Evolutionary conservation across 2,113 vertebrate genomes (phyloP), one percentile per base, ranked within the genome.

Genomic region (Typhlomys cinereus): DNA sequence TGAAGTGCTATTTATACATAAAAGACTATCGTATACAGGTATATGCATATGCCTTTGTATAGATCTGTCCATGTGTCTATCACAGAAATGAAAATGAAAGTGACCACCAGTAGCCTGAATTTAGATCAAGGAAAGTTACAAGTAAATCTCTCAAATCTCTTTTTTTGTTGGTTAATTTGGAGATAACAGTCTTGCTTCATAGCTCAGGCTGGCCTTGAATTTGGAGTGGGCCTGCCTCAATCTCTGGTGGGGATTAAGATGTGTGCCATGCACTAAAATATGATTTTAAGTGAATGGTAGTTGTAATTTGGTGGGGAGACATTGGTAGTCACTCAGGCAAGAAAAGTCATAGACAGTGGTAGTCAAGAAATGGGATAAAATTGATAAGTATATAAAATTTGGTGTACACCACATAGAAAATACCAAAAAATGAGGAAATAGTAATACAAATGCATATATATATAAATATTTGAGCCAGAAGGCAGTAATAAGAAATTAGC

Each of bases 51-150:
- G 0, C n/a, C 61, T 90, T 61, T 61, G 27, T 81, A 48, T 41
- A 29, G 86, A 50, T 50, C 25, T 90, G 14, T 52, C 29, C 20
- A 11, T 36, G 27, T 17, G 23, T 82, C 61, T 73, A 46, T 59
- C 34, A 84, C 59, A 31, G 41, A 89, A 84, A 93, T 94, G n/a
- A 92, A 95, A 93, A 87, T 79, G 44, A 75, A 87, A 3, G 18
- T 92, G 54, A 50, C 84, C 61, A 73, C 82, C 64, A 82, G 29
- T 79, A n/a, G 6, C 46, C 81, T 89, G 44, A 4, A 9, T 74
- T 88, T 86, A 94, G n/a, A 80, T 23, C 14, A 70, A 74, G n/a
- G 46, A 84, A 80, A 46, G 14, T 34, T 50, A 3, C n/a, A 75
- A 91, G 14, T 85, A 17, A 78, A 73, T 82, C 34, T 82, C 34